These are phyloP conservation scores for Platycercus adscitus DNA, from an alignment of 2,113 vertebrate genomes.

Conservation along the genomic window DNA sequence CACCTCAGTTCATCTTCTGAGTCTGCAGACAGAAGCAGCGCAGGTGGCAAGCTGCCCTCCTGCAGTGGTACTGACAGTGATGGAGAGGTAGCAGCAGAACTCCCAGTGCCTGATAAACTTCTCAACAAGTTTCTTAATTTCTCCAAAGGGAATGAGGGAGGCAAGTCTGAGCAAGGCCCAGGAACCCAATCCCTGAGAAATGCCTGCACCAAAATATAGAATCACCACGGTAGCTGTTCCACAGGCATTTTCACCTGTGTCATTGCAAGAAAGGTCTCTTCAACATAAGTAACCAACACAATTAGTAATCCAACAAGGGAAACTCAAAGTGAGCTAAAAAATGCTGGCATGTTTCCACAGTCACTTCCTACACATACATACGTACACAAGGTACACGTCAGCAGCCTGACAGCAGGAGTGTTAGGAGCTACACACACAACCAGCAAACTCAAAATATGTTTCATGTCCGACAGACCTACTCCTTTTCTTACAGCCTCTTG, in stretches of 20 bases:
- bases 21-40: not conserved
- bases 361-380: not conserved
- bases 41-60: not conserved
- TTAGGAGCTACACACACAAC: not conserved
- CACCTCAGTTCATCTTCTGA: not conserved
- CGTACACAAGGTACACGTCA: not conserved
- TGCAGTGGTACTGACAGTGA: accelerated
- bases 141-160: not conserved
- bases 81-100: not conserved
- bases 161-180: conserved; percentile 21
- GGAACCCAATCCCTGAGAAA: not conserved
- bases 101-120: not conserved
- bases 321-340: not conserved
- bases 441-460: not conserved
- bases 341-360: not conserved
- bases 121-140: not conserved
- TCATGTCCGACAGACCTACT: accelerated
- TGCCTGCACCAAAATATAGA: not conserved
- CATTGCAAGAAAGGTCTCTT: not conserved
- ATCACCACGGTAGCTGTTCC: not conserved
- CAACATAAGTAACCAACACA: not conserved
- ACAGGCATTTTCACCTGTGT: not conserved
- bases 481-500: not conserved
- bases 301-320: not conserved
- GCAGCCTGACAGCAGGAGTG: not conserved